phyloP scores from a whole-genome alignment of 2,113 vertebrate species.

The Tenrec ecaudatus region DNA sequence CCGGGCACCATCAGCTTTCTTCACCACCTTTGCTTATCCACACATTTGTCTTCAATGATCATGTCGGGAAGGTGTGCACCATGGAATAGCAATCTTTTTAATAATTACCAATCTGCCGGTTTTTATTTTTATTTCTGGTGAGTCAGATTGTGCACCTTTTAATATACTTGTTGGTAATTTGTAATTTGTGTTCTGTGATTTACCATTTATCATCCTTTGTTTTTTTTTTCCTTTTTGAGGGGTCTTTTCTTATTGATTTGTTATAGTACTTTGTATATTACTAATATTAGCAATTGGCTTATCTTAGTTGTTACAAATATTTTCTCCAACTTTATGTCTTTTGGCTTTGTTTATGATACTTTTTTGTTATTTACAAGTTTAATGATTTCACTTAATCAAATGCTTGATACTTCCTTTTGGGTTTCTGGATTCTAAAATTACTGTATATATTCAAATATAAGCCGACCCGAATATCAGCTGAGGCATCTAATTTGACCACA shows the following conservation, averaged over 20 bases:
- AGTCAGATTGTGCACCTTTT: conserved; percentile 2
- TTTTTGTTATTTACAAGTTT: not conserved
- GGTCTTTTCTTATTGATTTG: not conserved
- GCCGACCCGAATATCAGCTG: no score
- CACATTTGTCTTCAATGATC: no score
- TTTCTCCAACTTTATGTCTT: conserved; percentile 15
- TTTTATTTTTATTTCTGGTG: conserved; percentile 42
- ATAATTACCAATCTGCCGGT: conserved; percentile 10
- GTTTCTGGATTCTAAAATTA: conserved; percentile 22
- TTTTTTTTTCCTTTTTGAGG: not conserved
- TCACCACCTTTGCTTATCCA: no score
- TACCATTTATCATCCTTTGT: conserved; percentile 30
- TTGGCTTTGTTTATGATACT: not conserved
- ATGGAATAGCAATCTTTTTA: not conserved
- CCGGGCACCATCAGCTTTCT: no score
- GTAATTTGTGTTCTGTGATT: not conserved
- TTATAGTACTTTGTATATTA: not conserved
- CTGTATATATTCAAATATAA: no score
- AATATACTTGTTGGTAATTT: not conserved
- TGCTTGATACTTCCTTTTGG: conserved; percentile 26
- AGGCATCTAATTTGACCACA: no score
- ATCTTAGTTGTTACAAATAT: conserved; percentile 7
- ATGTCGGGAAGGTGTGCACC: no score
- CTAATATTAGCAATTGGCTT: conserved; percentile 29
- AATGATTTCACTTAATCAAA: not conserved